Evolutionary conservation across 2,113 vertebrate genomes (phyloP), one percentile per base, ranked within the genome.

Genomic region (Silurus asotus): DNA sequence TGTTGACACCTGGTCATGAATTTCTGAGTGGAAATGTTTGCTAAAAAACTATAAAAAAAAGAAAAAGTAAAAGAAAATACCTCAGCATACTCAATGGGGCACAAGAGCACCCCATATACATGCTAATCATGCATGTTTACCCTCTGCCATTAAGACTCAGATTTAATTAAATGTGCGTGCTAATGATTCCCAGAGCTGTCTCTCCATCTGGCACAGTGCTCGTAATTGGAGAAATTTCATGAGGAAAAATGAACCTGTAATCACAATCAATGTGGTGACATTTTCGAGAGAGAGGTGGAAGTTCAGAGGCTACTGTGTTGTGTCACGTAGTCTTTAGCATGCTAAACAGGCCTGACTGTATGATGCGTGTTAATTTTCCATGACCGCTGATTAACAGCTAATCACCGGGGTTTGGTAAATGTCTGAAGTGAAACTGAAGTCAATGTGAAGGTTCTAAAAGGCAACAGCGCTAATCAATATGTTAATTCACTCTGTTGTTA

Each of bases 191-290:
- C 59, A 85, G 5, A 1, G 6, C 23, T 45, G 64, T 15, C 23
- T 1, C 48, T 82, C 45, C 49, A 25, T n/a, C 28, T 65, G 61
- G 62, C 48, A 13, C 19, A 62, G 80, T 81, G 48, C 45, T 82
- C n/a, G 0, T 82, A 82, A 84, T 62, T 84, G 48, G 65, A 84
- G 45, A 58, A 48, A 51, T 55, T 80, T 13, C 23, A 55, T 11
- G 13, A 51, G 9, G 10, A 67, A 64, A 62, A 70, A 51, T 53
- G 11, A 37, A 45, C 17, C 23, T 82, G 23, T 67, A 53, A 55
- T 69, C n/a, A 82, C n/a, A 69, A 64, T 67, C 62, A 82, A 37
- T 53, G 59, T 81, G 14, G 51, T 69, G 81, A 82, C 64, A 25
- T 67, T 67, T 82, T 8, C 37, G 37, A 53, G 58, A 78, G 7